Base-by-base conservation (phyloP, 2,888 invertebrate genomes). In the Andricus curvator region DNA sequence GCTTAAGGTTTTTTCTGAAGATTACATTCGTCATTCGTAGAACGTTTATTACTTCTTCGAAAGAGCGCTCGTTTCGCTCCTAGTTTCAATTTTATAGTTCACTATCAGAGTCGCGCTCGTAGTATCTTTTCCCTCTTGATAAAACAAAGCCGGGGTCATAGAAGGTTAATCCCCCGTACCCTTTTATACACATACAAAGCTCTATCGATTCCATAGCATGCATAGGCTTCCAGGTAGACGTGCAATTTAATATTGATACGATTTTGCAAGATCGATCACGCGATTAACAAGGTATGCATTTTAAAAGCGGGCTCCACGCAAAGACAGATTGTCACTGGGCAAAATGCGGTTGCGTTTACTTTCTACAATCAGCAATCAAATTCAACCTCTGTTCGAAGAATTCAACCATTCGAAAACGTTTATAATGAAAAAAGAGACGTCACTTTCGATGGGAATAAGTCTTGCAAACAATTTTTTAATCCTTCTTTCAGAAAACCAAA, bases 101-200 rank as follows among this genome's bases (percentile, higher is more conserved):
- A 74, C 66, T 41, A 41, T 67, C 33, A 67, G 66, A 37, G 13
- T 37, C 51, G 13, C n/a, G 11, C 51, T 33, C 9, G 17, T 9
- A 56, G 74, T 74, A 48, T 74, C 56, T 74, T 74, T 56, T 74
- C 51, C 56, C 56, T 74, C 33, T 74, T 74, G 20, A 33, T 5
- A 29, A 74, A 74, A 74, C 74, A 56, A 74, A 33, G 56, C 74
- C 51, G 56, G 74, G 74, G 74, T 74, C 74, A 56, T n/a, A 56
- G 33, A 74, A 74, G 74, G 74, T 74, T 74, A 74, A 74, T 74
- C 33, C 56, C 15, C 56, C 33, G 74, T 74, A 74, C 56, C 74
- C 74, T 74, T 74, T 74, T 74, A 74, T 56, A 11, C 51, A 56
- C 33, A 29, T 74, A 56, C 13, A 56, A 74, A 74, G 74, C 74